Conservation (phyloP, 2,888 invertebrate genomes). For the Sympetrum striolatum region DNA sequence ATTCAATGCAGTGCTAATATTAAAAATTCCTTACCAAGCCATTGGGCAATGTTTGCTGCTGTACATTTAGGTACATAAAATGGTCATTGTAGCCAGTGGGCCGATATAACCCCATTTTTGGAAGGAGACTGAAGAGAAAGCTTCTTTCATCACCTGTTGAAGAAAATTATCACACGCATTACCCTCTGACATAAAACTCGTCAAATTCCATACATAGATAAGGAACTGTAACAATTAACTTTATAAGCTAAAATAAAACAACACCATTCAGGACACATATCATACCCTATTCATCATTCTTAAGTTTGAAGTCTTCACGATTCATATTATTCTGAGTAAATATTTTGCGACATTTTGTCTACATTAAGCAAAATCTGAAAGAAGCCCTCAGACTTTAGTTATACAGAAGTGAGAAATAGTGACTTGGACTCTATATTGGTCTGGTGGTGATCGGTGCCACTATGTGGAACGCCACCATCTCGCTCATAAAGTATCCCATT, state of each 20-base stretch:
- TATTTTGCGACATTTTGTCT: too few species aligned
- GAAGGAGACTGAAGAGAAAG: constrained; percentile 84
- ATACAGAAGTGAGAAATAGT: too few species aligned
- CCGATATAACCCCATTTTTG: constrained; percentile 78
- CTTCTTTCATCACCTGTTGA: constrained; percentile 70
- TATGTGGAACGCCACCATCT: too few species aligned
- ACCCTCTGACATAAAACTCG: neutral
- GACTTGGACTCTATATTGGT: too few species aligned
- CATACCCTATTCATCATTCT: too few species aligned
- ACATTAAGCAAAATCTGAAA: too few species aligned
- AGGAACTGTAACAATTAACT: neutral
- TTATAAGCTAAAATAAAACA: neutral
- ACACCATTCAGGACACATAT: neutral
- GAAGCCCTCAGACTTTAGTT: too few species aligned
- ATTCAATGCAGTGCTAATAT: too few species aligned
- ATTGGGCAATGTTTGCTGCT: constrained; percentile 93
- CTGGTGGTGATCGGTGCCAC: too few species aligned
- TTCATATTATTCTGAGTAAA: too few species aligned
- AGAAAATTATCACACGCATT: constrained; percentile 42
- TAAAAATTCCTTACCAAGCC: constrained; percentile 67
- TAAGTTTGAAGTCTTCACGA: too few species aligned
- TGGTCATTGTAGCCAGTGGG: constrained; percentile 86
- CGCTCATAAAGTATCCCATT: too few species aligned
- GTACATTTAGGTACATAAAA: constrained; percentile 90
- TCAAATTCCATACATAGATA: neutral